These are phyloP conservation scores for Hippotragus niger DNA, from an alignment of 2,113 vertebrate species.

Conservation along the genomic window DNA sequence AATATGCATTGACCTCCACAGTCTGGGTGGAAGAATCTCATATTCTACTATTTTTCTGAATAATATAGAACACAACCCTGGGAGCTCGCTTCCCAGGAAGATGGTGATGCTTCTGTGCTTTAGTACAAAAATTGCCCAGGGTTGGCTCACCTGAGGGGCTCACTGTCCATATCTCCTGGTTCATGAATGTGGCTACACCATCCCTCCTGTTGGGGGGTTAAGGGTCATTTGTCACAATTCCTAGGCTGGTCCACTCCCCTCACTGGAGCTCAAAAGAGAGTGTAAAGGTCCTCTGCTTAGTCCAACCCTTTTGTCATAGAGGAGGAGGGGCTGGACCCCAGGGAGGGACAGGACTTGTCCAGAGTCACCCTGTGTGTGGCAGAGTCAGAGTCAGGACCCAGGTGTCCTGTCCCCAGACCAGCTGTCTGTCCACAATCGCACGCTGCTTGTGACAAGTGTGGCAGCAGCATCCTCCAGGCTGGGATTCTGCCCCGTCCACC, in stretches of 20 bases:
- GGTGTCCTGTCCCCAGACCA: not conserved
- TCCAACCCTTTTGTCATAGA: accelerated
- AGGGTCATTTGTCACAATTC: not conserved
- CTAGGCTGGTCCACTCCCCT: not conserved
- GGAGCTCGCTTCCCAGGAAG: not conserved
- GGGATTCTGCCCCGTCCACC: not conserved
- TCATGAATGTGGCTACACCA: accelerated
- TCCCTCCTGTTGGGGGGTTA: not conserved
- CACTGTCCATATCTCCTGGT: accelerated
- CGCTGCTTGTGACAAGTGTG: not conserved
- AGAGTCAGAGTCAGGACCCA: not conserved
- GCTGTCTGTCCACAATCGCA: accelerated
- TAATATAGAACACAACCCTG: not conserved
- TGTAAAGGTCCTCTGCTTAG: not conserved
- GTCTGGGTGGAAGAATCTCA: not conserved
- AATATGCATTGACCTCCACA: not conserved
- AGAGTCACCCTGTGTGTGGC: not conserved
- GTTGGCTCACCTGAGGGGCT: accelerated
- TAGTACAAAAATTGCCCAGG: not conserved
- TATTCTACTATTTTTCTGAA: not conserved
- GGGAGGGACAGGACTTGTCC: not conserved
- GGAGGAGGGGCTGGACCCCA: not conserved
- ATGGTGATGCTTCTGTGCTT: not conserved
- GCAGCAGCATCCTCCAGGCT: not conserved
- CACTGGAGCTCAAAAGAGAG: not conserved